Evolutionary conservation across 2,113 vertebrate genomes (phyloP), one percentile per base, ranked within the genome.

Genomic region (Lates calcarifer): DNA sequence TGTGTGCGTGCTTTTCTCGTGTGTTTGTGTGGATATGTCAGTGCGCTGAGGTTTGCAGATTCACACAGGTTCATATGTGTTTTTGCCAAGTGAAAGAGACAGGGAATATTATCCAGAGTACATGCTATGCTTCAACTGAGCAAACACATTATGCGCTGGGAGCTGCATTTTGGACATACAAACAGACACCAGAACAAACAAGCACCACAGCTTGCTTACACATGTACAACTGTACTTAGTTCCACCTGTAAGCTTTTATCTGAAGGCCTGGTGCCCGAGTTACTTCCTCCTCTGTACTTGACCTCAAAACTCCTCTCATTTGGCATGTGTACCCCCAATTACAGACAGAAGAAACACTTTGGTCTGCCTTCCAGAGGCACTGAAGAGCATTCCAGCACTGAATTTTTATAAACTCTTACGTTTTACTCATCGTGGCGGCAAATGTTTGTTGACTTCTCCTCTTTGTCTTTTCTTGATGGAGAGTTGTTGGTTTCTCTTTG

Each of bases 201-300:
- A 74, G 67, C 84, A 47, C 37, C 85, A 74, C 92, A 93, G 88
- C 89, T 92, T 90, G 91, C 90, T 68, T 91, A 88, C 93, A 94
- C 75, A 80, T 93, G 93, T 62, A 89, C 45, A 37, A 72, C 70
- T 74, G 84, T 62, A 73, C 85, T 75, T 74, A 62, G 70, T 85
- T 81, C 84, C 93, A 95, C 93, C 94, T 94, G 94, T 90, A 81
- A 91, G 92, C 92, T 94, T 91, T 95, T 94, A 95, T 91, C 86
- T 79, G 58, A 84, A 82, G 82, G 88, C 77, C 82, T 73, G 82
- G 80, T 89, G 81, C 82, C 85, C 81, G 18, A 87, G 77, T 87
- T 84, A 92, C 89, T 92, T 93, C 93, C 93, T 91, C 84, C 87
- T 91, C 75, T 90, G 80, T 81, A 83, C 81, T 89, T 92, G 92